phyloP scores from a whole-genome alignment of 2,113 vertebrate genomes.

The Urocynchramus pylzowi region DNA sequence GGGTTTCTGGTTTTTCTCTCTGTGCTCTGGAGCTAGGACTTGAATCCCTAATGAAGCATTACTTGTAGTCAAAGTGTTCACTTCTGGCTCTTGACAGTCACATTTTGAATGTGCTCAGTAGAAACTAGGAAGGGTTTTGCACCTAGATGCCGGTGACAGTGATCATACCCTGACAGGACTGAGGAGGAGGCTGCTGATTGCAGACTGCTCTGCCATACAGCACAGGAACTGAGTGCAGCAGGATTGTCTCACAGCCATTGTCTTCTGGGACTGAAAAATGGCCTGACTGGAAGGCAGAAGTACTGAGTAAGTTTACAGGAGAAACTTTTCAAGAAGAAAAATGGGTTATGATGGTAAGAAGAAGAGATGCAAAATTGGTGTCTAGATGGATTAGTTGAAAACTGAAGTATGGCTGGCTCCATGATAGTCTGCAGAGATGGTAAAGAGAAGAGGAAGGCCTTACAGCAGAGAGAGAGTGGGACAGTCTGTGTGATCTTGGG shows the following conservation, averaged over 20 bases:
- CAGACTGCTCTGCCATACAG: background rate
- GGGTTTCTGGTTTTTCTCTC: background rate
- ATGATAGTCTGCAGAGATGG: background rate
- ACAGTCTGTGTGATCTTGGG: background rate
- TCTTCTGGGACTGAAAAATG: background rate
- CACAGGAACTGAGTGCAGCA: background rate
- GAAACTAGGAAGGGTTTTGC: background rate
- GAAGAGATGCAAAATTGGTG: background rate
- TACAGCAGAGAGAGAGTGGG: background rate
- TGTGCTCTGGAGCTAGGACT: background rate
- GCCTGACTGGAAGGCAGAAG: background rate
- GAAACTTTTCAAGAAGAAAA: background rate
- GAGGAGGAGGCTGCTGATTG: background rate
- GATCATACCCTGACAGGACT: background rate
- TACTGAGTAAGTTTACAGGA: background rate
- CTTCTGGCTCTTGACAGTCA: background rate
- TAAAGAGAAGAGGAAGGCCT: background rate
- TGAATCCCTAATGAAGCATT: background rate
- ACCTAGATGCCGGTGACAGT: background rate
- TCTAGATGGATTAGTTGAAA: background rate
- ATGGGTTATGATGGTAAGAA: background rate
- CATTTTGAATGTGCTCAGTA: background rate
- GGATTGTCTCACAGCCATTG: background rate
- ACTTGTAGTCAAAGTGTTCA: background rate
- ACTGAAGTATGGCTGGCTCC: background rate